phyloP scores from a whole-genome alignment of 2,888 invertebrate genomes.

The Eristalinus aeneus region DNA sequence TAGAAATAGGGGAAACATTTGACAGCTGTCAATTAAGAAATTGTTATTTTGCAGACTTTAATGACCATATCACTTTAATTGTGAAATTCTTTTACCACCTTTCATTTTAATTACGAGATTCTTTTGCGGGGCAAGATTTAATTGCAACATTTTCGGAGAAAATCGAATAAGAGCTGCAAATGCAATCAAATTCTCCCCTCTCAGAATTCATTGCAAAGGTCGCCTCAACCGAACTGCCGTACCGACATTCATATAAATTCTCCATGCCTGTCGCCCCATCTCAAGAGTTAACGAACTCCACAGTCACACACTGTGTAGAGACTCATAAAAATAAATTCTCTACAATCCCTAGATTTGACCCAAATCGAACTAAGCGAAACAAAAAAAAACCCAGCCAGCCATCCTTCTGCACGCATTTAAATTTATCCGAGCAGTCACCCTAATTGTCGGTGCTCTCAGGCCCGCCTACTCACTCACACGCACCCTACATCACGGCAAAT shows the following conservation, averaged over 20 bases:
- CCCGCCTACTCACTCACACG: not conserved
- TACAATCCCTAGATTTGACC: constrained; percentile 6
- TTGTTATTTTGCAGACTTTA: too few species aligned
- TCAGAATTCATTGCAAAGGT: too few species aligned
- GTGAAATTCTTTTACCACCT: too few species aligned
- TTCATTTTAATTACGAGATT: too few species aligned
- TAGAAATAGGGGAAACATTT: too few species aligned
- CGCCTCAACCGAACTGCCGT: not conserved
- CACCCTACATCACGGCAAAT: not conserved
- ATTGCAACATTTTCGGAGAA: too few species aligned
- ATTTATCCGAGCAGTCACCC: constrained; percentile 3
- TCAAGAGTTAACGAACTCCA: not conserved
- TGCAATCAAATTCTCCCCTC: too few species aligned
- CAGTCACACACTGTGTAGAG: not conserved
- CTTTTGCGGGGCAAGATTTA: too few species aligned
- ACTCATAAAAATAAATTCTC: not conserved
- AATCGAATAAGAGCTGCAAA: too few species aligned
- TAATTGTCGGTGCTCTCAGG: constrained; percentile 18
- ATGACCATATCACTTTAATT: too few species aligned
- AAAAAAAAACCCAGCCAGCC: not conserved
- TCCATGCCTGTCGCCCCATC: not conserved
- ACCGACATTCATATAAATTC: not conserved
- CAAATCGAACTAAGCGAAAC: not conserved
- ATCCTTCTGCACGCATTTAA: constrained; percentile 10
- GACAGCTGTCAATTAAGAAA: too few species aligned